Conservation (phyloP, 2,113 vertebrate genomes). For the Perca fluviatilis region DNA sequence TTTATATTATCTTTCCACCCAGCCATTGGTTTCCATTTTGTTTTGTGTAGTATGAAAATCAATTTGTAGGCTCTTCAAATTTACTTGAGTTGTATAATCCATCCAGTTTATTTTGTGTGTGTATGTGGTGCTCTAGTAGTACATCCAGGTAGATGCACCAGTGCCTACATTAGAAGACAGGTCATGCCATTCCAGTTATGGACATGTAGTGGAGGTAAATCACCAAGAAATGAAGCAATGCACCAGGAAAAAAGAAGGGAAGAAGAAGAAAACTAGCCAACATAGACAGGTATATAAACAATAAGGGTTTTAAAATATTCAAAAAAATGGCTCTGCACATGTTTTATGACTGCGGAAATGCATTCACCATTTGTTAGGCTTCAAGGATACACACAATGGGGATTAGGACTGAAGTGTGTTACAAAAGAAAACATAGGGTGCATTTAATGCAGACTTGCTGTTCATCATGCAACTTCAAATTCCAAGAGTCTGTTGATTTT, state of each 20-base stretch:
- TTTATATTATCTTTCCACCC: background rate
- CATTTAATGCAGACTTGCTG: background rate
- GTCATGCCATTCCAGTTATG: background rate
- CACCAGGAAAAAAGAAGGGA: background rate
- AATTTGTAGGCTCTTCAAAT: background rate
- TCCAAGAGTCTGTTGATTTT: background rate
- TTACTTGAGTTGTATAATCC: background rate
- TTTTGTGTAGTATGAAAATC: background rate
- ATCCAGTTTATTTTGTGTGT: background rate
- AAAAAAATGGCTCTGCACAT: background rate
- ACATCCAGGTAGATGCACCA: background rate
- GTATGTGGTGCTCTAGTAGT: background rate
- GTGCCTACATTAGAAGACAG: background rate
- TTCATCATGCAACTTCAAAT: background rate
- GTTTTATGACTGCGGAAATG: background rate
- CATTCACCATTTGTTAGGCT: background rate
- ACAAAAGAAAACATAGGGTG: background rate
- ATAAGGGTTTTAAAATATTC: background rate
- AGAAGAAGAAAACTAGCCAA: background rate
- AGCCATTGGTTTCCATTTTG: background rate
- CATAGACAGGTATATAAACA: background rate
- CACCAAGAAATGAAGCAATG: background rate
- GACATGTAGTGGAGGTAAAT: background rate
- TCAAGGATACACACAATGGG: background rate
- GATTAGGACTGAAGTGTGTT: background rate